Base-by-base conservation (phyloP, 2,888 invertebrate species). In the Abrostola tripartita region DNA sequence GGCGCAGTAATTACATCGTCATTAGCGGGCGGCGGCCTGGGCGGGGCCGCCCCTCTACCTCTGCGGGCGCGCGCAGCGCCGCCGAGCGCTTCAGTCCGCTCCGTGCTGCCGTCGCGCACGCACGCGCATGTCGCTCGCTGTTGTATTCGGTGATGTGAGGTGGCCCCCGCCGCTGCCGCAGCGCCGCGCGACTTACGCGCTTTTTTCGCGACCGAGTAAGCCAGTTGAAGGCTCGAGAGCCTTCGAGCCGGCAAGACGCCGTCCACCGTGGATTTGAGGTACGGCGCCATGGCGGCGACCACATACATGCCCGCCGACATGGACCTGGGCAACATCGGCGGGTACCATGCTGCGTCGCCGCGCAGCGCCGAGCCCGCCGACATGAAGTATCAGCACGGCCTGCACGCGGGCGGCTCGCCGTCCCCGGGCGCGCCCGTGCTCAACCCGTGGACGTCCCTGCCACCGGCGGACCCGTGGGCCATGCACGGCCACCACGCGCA, bases 321-420 rank as follows among this genome's bases (percentile, higher is more conserved):
- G 95, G 98, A 98, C 95, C 96, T 97, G 90, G 97, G 97, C 89
- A 96, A 96, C 94, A 95, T 96, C 88, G 97, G 97, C 92, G 97
- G 97, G 91, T 98, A 98, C 90, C 97, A 97, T 91, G 96, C 96
- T 90, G 97, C 97, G 92, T 98, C 98, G 95, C 98, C 98, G 89
- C 96, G 98, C 88, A 97, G 97, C 84, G 98, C 97, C 86, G 98
- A 98, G 95, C 97, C 97, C 86, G 97, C 97, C 86, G 99, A 99
- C 94, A 98, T 99, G 98, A 99, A 99, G 95, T 99, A 99, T 93
- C 97, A 97, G 91, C 98, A 98, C 92, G 97, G 97, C 93, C 96
- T 98, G 92, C 97, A 97, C 89, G 96, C 97, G 88, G 97, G 96
- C 81, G 94, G 95, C 81, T 94, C 96, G 74, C 93, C 93, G 84